Percentiles rank a stretch among this genome's conserved stretches.
phyloP scores from a whole-genome alignment of 2,797 vertebrate species.

The Gambusia yucatana region DNA sequence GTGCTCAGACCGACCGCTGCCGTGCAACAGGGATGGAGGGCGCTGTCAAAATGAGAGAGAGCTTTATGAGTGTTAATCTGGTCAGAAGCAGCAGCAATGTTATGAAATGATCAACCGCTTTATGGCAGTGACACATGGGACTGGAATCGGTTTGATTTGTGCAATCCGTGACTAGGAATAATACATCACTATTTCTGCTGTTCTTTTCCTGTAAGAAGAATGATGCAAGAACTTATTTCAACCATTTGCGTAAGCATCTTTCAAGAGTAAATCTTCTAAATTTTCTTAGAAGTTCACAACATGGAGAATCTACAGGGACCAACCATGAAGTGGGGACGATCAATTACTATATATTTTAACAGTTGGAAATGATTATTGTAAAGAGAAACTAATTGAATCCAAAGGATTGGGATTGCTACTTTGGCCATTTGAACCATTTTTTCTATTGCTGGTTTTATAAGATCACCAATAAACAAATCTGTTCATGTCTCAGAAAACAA shows the following conservation, averaged over 20 bases:
- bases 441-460: not conserved
- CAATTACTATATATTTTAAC: not conserved
- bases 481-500: not conserved
- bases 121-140: not conserved
- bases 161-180: not conserved
- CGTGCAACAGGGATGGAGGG: slow-evolving; percentile 52
- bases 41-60: slow-evolving; percentile 44
- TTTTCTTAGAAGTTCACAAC: not conserved
- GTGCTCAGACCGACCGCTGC: slow-evolving; percentile 58
- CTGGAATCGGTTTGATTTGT: not conserved
- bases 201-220: not conserved
- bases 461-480: not conserved
- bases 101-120: not conserved
- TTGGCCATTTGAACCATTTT: not conserved
- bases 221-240: not conserved
- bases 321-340: not conserved
- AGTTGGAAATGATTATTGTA: not conserved
- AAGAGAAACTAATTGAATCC: not conserved
- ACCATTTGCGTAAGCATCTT: not conserved
- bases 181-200: not conserved
- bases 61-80: slow-evolving; percentile 3
- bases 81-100: not conserved
- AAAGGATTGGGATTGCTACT: not conserved
- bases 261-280: not conserved
- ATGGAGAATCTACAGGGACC: not conserved